A percentile compares a stretch with the other conserved stretches of the same genome.
Conservation (phyloP, 2,888 invertebrate genomes). For the Torymus tubicola region DNA sequence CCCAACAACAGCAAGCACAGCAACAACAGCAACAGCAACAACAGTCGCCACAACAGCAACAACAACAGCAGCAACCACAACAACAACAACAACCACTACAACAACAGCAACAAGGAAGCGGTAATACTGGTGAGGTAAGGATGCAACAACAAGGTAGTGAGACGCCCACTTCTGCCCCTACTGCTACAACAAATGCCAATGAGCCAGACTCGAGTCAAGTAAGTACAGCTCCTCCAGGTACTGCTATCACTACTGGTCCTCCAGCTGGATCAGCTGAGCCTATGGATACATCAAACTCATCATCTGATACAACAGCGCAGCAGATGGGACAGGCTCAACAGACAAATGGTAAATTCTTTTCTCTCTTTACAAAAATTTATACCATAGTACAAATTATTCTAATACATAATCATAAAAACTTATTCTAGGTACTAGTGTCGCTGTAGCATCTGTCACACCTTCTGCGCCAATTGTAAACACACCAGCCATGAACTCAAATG, state of each 20-base stretch:
- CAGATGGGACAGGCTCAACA: conserved; percentile 66
- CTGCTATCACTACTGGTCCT: conserved; percentile 71
- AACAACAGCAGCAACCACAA: conserved; percentile 60
- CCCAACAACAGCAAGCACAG: conserved; percentile 70
- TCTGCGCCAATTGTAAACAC: conserved; percentile 66
- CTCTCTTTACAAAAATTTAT: background rate
- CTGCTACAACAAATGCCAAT: conserved; percentile 57
- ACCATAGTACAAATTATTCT: background rate
- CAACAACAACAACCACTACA: conserved; percentile 74
- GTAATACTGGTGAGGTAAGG: conserved; percentile 57
- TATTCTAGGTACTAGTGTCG: conserved; percentile 46
- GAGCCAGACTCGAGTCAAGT: conserved; percentile 70
- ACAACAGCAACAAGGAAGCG: conserved; percentile 62
- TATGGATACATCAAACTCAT: conserved; percentile 63
- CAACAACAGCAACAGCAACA: conserved; percentile 70
- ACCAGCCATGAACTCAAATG: conserved; percentile 68
- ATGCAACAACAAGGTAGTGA: conserved; percentile 55
- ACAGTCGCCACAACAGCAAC: conserved; percentile 62
- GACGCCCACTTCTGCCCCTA: conserved; percentile 48
- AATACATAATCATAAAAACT: background rate
- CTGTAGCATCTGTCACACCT: conserved; percentile 63
- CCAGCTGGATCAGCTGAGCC: conserved; percentile 71
- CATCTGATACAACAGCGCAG: conserved; percentile 54
- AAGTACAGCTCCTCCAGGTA: conserved; percentile 73
- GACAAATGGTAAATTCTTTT: conserved; percentile 60